Percentiles rank a stretch among this genome's conserved stretches.
Evolutionary conservation across 1,140 invertebrate genomes (phyloP).

Genomic region (Diorhabda sublineata): DNA sequence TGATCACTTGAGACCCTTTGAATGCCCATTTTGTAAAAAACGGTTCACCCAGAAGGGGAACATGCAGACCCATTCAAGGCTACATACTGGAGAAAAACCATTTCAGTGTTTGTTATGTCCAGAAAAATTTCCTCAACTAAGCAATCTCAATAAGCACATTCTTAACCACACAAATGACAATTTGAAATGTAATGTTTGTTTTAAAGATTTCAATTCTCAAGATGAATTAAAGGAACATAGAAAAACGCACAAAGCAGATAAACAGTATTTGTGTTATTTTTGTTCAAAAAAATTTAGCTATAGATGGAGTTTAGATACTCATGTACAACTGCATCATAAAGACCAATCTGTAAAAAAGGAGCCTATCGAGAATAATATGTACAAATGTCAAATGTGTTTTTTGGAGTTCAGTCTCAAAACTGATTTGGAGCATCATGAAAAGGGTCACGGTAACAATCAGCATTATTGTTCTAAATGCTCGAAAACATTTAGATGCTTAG

Average conservation of each 20-base stretch:
- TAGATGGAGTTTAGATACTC: background rate
- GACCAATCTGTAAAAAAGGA: background rate
- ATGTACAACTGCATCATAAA: background rate
- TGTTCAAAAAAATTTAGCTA: slow-evolving; percentile 2
- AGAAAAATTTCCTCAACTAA: background rate
- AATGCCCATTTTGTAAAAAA: background rate
- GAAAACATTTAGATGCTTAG: no score
- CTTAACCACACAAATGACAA: background rate
- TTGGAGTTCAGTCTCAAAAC: background rate
- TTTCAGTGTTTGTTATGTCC: background rate
- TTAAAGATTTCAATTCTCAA: background rate
- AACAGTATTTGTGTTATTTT: background rate
- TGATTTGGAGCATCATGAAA: no score
- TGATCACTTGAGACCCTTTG: background rate
- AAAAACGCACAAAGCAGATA: background rate
- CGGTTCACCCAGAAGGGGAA: background rate
- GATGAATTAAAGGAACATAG: background rate
- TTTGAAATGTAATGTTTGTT: background rate
- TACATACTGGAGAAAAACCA: background rate
- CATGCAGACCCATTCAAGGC: background rate
- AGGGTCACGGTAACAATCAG: no score
- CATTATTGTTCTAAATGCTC: no score
- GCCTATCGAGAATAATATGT: background rate
- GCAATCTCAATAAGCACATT: background rate
- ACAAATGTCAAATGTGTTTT: background rate